Base-by-base conservation (phyloP, 2,888 invertebrate genomes). In the Cryptophagus acutangulus region DNA sequence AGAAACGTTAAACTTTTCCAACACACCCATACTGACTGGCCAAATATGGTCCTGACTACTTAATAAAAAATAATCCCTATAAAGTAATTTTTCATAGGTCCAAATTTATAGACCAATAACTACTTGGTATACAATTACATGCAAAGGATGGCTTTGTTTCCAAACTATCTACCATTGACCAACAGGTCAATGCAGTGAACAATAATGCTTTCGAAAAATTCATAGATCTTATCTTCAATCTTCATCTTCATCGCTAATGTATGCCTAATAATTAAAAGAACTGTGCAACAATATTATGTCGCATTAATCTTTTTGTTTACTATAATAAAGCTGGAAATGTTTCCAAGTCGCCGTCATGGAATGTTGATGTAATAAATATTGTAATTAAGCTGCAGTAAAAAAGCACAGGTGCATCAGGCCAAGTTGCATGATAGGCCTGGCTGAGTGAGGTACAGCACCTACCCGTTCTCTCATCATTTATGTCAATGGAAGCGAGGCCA, bases 401-500 rank as follows among this genome's bases (percentile, higher is more conserved):
- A 33, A 10, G 33, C 39, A 25, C 33, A 33, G 39, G 39, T 39
- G 33, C 39, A 8, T 13, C 31, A 15, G 9, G 38, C 20, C 20
- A 20, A 20, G 20, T 28, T 12, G 15, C 26, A 16, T 16, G 2
- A 10, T 31, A 8, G 9, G n/a, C 35, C 38, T 46, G 48, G 34
- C 31, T 18, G 31, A 40, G 34, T 43, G 41, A 48, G 30, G 24
- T 39, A 18, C 31, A 20, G 18, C 45, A 47, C 46, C 49, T 47
- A 42, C 49, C 46, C 18, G 45, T 26, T 15, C 36, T 38, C 45
- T 35, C 45, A 43, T 49, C 41, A 45, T 47, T 49, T 49, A 49
- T 35, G 46, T 45, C 45, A 49, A 34, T 9, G 33, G 14, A 36
- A 39, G 41, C 33, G 38, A 38, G 30, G 38, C 43, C 29, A 40